Evolutionary conservation across 2,113 vertebrate genomes (phyloP), one percentile per base, ranked within the genome.

Genomic region (Ailurus styani): DNA sequence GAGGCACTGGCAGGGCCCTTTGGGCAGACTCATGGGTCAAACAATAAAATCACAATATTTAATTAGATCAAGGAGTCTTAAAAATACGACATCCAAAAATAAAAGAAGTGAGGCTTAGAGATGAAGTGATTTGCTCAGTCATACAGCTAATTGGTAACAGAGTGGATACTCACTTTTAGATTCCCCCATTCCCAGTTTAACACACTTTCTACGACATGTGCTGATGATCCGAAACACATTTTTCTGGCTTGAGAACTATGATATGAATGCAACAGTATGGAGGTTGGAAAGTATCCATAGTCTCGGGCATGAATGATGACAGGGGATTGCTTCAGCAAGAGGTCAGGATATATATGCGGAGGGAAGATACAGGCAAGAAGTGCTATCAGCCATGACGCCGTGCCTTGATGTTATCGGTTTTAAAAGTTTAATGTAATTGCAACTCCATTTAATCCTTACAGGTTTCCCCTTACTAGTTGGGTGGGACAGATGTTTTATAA

Each of bases 291-390:
- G 5, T 31, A 47, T 3, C 13, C 6, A 29, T 17, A 62, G 12
- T 6, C 0, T 2, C 0, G 0, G 5, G 20, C n/a, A 12, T 25
- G 81, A 73, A 31, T 34, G 27, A 25, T 0, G 14, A 52, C 27
- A 37, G 70, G 11, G 4, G 1, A 14, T 31, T 40, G 52, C 9
- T 10, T 2, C 5, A 10, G 23, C 18, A 7, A 37, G n/a, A 57
- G 18, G 45, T 10, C 1, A 34, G 5, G 29, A 17, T 23, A 6
- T 5, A 0, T 4, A 2, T 3, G 37, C 13, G 5, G 25, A 40
- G 7, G 31, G 13, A 27, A 47, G 37, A 60, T 21, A 91, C 60
- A 57, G 37, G 5, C 31, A 70, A 50, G 57, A 45, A 25, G 14
- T 25, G 5, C 7, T 37, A 13, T 25, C 21, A 5, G n/a, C 25